A percentile compares a stretch with the other conserved stretches of the same genome.
Conservation (phyloP, 2,888 invertebrate species). For the Heliconius erato region DNA sequence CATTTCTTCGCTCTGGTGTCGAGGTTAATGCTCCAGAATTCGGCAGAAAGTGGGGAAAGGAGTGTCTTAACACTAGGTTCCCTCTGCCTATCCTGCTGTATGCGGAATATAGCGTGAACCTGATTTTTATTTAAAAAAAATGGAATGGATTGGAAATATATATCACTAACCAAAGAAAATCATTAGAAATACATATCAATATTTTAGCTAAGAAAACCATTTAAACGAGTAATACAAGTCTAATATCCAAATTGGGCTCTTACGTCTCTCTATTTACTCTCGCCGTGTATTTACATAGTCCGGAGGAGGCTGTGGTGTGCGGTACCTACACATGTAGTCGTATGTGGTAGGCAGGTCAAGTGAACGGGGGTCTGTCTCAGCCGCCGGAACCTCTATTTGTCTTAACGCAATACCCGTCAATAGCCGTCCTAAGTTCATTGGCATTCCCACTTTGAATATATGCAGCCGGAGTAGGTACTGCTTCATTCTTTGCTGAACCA, state of each 20-base stretch:
- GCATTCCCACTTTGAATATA: conserved; percentile 82
- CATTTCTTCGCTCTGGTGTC: too few species aligned
- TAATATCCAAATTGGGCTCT: conserved; percentile 61
- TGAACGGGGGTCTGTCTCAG: conserved; percentile 82
- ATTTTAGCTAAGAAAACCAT: not conserved
- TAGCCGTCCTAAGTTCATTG: conserved; percentile 84
- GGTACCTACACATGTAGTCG: conserved; percentile 59
- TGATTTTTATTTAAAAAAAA: not conserved
- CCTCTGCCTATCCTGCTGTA: too few species aligned
- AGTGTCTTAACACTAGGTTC: too few species aligned
- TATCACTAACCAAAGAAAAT: not conserved
- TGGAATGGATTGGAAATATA: not conserved
- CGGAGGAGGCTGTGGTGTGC: conserved; percentile 76
- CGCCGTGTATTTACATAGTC: conserved; percentile 79
- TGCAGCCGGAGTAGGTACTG: conserved; percentile 70
- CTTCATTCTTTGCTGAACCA: conserved; percentile 71
- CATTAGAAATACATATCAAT: not conserved
- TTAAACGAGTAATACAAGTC: conserved; percentile 47
- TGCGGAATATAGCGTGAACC: too few species aligned
- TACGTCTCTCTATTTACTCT: conserved; percentile 75
- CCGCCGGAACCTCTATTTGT: conserved; percentile 82
- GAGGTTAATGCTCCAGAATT: too few species aligned
- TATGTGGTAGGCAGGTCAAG: conserved; percentile 72
- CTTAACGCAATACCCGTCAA: conserved; percentile 86
- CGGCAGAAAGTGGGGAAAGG: too few species aligned